Conservation (phyloP, 1,140 invertebrate species). For the Mercenaria mercenaria region DNA sequence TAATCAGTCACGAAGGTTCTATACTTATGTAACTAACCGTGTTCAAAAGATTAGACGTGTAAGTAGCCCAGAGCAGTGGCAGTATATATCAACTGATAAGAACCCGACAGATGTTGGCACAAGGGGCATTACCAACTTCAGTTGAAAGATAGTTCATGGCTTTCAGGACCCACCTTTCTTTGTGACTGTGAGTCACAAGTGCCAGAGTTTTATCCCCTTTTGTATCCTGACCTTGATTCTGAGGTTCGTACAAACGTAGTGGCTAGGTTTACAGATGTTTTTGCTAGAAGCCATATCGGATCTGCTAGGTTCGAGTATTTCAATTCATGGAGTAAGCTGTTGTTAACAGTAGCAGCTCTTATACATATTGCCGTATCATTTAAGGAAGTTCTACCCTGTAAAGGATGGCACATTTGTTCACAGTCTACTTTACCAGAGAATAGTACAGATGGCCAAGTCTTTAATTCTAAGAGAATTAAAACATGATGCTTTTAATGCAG, state of each 20-base stretch:
- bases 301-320: conserved; percentile 48
- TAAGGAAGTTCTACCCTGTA: not conserved
- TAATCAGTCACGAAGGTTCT: conserved; percentile 40
- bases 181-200: not conserved
- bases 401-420: conserved; percentile 64
- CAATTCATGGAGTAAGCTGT: conserved; percentile 55
- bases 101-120: conserved; percentile 56
- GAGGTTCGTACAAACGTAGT: conserved; percentile 14
- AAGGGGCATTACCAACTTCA: not conserved
- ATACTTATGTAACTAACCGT: conserved; percentile 44
- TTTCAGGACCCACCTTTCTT: not conserved
- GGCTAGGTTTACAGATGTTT: not conserved
- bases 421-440: no score
- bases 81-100: conserved; percentile 33
- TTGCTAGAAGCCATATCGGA: not conserved
- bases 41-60: conserved; percentile 38
- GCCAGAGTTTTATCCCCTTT: not conserved
- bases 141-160: conserved; percentile 32
- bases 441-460: not conserved
- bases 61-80: conserved; percentile 38
- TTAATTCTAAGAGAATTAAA: not conserved
- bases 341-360: conserved; percentile 25
- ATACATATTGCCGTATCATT: conserved; percentile 55
- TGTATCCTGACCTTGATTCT: not conserved
- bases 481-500: no score